Evolutionary conservation across 1,140 invertebrate species (phyloP).

Genomic region (Panulirus ornatus): DNA sequence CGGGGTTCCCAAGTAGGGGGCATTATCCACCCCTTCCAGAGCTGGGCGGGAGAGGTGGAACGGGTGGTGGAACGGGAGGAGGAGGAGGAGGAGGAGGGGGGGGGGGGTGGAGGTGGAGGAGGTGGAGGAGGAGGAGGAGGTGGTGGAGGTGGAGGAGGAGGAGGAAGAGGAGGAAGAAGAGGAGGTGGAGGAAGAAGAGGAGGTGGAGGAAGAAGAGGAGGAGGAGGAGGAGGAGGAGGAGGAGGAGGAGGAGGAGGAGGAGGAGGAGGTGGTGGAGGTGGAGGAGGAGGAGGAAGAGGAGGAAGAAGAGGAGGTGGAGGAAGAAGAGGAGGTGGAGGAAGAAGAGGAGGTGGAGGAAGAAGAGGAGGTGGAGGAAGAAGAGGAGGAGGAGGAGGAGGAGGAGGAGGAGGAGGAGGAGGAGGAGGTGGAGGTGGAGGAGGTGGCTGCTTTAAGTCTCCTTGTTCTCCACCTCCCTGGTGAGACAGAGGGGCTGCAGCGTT

Average conservation of each 20-base stretch:
- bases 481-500: not conserved
- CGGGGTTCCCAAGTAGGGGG: too few species aligned
- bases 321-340: too few species aligned
- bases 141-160: not conserved
- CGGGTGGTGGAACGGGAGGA: not conserved
- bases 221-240: constrained; percentile 13
- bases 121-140: not conserved
- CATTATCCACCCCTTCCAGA: too few species aligned
- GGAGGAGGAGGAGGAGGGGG: not conserved
- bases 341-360: too few species aligned
- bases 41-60: too few species aligned
- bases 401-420: constrained; percentile 16
- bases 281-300: constrained; percentile 14
- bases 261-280: constrained; percentile 5
- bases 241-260: constrained; percentile 4
- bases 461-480: not conserved
- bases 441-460: too few species aligned
- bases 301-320: too few species aligned
- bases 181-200: too few species aligned
- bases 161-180: too few species aligned
- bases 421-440: not conserved
- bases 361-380: too few species aligned
- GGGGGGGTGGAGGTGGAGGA: too few species aligned
- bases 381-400: not conserved
- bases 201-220: too few species aligned